These are phyloP conservation scores for Meiosimyza decipiens DNA, from an alignment of 2,888 invertebrate genomes.

Conservation along the genomic window DNA sequence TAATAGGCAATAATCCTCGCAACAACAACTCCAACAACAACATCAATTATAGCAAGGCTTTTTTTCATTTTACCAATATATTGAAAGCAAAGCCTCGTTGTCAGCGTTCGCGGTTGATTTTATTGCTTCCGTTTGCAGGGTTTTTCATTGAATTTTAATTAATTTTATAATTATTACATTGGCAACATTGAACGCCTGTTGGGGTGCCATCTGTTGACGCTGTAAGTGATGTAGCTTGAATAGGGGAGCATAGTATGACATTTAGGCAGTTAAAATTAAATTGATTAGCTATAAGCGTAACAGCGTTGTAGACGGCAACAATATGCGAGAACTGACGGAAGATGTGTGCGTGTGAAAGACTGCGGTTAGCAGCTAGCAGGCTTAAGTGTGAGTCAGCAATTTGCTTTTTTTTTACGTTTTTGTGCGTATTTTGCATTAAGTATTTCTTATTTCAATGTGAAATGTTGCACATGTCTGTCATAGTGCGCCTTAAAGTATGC, in stretches of 20 bases:
- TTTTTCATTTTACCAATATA: too few species aligned
- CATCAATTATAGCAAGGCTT: neutral
- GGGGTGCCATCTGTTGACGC: neutral
- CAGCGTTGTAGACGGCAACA: neutral
- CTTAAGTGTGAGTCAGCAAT: too few species aligned
- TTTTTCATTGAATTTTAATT: conserved; percentile 12
- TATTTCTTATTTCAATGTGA: too few species aligned
- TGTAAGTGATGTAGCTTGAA: neutral
- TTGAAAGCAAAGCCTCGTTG: too few species aligned
- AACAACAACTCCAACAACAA: neutral
- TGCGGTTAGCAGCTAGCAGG: too few species aligned
- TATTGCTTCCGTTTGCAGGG: neutral
- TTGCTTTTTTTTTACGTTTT: too few species aligned
- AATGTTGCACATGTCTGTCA: too few species aligned
- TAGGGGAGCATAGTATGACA: neutral
- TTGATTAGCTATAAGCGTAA: conserved; percentile 2
- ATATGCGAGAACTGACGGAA: too few species aligned
- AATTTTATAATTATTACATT: conserved; percentile 11
- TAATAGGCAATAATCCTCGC: conserved; percentile 1
- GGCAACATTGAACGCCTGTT: neutral
- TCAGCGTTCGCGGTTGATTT: neutral
- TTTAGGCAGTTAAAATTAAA: conserved; percentile 2
- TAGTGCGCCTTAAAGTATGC: too few species aligned
- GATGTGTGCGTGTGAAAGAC: too few species aligned
- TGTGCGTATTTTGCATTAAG: too few species aligned